phyloP scores from a whole-genome alignment of 2,888 invertebrate genomes.

The Thereva nobilitata region DNA sequence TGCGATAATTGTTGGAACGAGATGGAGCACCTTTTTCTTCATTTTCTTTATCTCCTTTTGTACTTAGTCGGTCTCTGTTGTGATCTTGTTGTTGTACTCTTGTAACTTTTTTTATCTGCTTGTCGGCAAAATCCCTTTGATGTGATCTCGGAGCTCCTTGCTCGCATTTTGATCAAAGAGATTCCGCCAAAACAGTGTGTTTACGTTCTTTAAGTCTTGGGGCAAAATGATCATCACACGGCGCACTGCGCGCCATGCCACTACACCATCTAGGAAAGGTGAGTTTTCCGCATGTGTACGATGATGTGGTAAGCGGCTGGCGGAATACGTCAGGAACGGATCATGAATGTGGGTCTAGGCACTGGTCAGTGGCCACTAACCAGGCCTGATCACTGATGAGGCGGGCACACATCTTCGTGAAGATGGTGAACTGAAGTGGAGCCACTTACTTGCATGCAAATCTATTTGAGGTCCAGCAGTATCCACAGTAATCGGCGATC shows the following conservation, averaged over 20 bases:
- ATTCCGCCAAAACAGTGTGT: conserved; percentile 56
- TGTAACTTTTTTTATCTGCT: conserved; percentile 41
- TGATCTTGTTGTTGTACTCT: conserved; percentile 38
- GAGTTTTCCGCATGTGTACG: conserved; percentile 17
- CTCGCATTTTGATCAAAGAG: conserved; percentile 61
- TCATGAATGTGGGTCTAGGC: background rate
- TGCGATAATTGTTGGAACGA: conserved; percentile 30
- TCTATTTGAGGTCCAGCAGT: no score
- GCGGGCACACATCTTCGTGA: no score
- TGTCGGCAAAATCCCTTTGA: conserved; percentile 47
- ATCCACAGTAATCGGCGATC: no score
- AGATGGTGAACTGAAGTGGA: no score
- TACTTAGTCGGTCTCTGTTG: conserved; percentile 41
- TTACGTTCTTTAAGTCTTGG: conserved; percentile 47
- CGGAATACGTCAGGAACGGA: background rate
- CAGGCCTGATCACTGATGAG: no score
- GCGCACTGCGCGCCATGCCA: conserved; percentile 18
- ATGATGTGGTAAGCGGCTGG: background rate
- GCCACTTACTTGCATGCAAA: no score
- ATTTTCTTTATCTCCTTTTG: conserved; percentile 28
- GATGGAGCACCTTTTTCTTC: conserved; percentile 25
- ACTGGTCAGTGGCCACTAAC: background rate
- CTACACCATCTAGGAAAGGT: conserved; percentile 21
- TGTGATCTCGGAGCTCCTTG: conserved; percentile 45
- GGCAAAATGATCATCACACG: conserved; percentile 45